phyloP scores from a whole-genome alignment of 2,888 invertebrate species.

The Ochropleura leucogaster region DNA sequence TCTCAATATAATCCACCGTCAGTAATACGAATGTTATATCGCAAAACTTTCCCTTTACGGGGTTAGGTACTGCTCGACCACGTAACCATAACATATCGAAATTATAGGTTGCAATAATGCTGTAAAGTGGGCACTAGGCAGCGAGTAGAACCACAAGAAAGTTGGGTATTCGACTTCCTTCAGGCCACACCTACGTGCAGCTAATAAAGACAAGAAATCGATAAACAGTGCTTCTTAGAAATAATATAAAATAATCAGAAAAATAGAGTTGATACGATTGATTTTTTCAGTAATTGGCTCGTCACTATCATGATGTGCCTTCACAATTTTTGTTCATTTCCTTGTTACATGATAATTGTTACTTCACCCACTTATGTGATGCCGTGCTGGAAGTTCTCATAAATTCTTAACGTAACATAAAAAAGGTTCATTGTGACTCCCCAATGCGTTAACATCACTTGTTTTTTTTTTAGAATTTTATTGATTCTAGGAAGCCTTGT shows the following conservation, averaged over 20 bases:
- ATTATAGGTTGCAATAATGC: slow-evolving; percentile 48
- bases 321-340: slow-evolving; percentile 52
- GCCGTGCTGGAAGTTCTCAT: slow-evolving; percentile 40
- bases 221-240: slow-evolving; percentile 15
- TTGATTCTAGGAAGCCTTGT: slow-evolving; percentile 37
- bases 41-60: slow-evolving; percentile 50
- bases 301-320: slow-evolving; percentile 27
- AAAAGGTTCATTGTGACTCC: slow-evolving; percentile 30
- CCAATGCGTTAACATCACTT: slow-evolving; percentile 28
- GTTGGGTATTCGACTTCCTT: slow-evolving; percentile 47
- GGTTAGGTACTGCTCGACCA: slow-evolving; percentile 23
- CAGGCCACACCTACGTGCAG: slow-evolving; percentile 14
- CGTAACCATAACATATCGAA: slow-evolving; percentile 57
- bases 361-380: slow-evolving; percentile 49
- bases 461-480: slow-evolving; percentile 29
- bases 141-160: slow-evolving; percentile 41
- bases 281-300: slow-evolving; percentile 8
- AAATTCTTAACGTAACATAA: slow-evolving; percentile 29
- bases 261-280: background rate
- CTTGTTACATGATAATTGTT: slow-evolving; percentile 52
- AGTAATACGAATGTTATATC: slow-evolving; percentile 38
- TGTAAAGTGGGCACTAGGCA: slow-evolving; percentile 34
- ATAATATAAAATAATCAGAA: background rate
- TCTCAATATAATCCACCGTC: slow-evolving; percentile 1
- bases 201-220: slow-evolving; percentile 6